A percentile compares a stretch with the other conserved stretches of the same genome.
phyloP scores from a whole-genome alignment of 1,140 invertebrate genomes.

The Hypsibius dujardini region DNA sequence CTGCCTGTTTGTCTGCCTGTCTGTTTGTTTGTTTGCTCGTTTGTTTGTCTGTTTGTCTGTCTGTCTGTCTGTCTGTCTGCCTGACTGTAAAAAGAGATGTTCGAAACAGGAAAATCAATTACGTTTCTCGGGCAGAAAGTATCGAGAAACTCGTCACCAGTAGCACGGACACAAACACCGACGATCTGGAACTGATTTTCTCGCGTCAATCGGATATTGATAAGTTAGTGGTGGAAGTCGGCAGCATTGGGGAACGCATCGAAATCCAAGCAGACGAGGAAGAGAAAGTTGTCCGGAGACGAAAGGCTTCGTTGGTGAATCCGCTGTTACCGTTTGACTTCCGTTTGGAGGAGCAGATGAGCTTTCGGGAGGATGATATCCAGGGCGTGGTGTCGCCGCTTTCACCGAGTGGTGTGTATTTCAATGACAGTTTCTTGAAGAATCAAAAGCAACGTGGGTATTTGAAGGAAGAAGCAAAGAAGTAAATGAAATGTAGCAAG shows the following conservation, averaged over 20 bases:
- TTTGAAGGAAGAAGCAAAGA: slow-evolving; percentile 10
- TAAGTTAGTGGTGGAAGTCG: background rate
- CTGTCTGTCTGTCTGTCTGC: too few species aligned
- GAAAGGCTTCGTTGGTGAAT: background rate
- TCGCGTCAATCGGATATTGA: background rate
- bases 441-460: background rate
- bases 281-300: background rate
- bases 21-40: background rate
- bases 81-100: too few species aligned
- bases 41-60: too few species aligned
- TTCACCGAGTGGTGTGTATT: background rate
- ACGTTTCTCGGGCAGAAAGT: background rate
- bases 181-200: background rate
- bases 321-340: background rate
- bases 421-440: background rate
- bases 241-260: background rate
- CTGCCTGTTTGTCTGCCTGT: background rate
- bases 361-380: background rate
- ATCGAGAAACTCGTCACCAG: background rate
- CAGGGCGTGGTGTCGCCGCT: background rate
- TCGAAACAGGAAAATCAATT: slow-evolving; percentile 4
- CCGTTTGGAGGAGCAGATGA: background rate
- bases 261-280: background rate
- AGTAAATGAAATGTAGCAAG: too few species aligned
- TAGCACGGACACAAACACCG: background rate